Evolutionary conservation across 2,888 invertebrate genomes (phyloP), one percentile per base, ranked within the genome.

Genomic region (Cerceris ruficornis): DNA sequence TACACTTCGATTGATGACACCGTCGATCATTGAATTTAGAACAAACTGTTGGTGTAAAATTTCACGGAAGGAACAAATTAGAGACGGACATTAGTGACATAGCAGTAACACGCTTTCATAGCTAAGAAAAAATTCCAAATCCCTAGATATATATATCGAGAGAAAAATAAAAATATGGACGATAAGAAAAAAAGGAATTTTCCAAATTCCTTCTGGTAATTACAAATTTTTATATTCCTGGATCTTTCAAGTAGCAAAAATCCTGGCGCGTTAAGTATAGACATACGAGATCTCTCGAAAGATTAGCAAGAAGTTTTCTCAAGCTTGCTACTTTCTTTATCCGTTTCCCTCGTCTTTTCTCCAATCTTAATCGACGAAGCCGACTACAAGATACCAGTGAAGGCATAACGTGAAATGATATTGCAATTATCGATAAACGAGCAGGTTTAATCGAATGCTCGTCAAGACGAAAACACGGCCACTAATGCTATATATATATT

Each of bases 221-320:
- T 28, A 28, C 2, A 2, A 28, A 28, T 28, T 28, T 28, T 28
- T 28, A 28, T 28, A 28, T 28, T 28, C 28, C 17, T 75, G 54
- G 57, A 78, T 78, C 79, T 70, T 64, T 49, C 14, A 52, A 57
- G 69, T 17, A 52, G 42, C 60, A 67, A 61, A 76, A 67, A 74
- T 80, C 66, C 69, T 71, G 55, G 57, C 70, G 67, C 74, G 43
- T 60, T 66, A 59, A 55, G 71, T 60, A 72, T 71, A 64, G 69
- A 57, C 43, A 54, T 64, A 55, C 59, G 74, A 70, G 58, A 78
- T 70, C 65, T 43, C 62, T n/a, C 54, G 49, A 54, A 61, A 52
- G 64, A 65, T 75, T 68, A 54, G 58, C 15, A 66, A 70, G 54
- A 69, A 59, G 52, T 46, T 52, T 64, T 65, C 15, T 39, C 57